Conservation (phyloP, 2,797 vertebrate species). For the Labeo calbasu region DNA sequence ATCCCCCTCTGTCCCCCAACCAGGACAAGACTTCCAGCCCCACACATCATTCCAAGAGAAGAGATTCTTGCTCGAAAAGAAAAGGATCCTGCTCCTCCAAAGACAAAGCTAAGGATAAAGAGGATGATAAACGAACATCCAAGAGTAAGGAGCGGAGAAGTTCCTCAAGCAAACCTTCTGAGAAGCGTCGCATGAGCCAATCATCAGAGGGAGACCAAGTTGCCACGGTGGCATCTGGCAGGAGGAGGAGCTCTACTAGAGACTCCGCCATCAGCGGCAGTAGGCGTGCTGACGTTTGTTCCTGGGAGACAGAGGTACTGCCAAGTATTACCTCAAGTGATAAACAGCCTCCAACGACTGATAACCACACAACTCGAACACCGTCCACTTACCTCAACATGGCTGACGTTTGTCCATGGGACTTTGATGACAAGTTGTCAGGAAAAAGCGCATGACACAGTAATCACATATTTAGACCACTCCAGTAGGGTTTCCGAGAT, state of each 20-base stretch:
- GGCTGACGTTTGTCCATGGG: conserved; percentile 82
- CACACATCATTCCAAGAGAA: conserved; percentile 82
- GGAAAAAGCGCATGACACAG: conserved; percentile 74
- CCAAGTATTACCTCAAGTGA: conserved; percentile 52
- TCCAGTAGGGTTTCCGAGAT: conserved; percentile 56
- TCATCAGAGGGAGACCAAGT: conserved; percentile 68
- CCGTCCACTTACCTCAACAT: conserved; percentile 69
- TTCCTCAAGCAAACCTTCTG: conserved; percentile 78
- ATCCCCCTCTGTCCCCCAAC: conserved; percentile 80
- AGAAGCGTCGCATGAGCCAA: conserved; percentile 77
- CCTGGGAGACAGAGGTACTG: conserved; percentile 71
- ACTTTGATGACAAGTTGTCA: conserved; percentile 79
- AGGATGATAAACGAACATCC: conserved; percentile 66
- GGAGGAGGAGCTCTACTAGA: conserved; percentile 78
- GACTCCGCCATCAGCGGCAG: conserved; percentile 73
- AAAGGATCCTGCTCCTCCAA: conserved; percentile 81
- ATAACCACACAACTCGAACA: conserved; percentile 69
- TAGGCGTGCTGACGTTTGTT: conserved; percentile 75
- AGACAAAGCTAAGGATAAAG: conserved; percentile 66
- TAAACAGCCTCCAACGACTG: conserved; percentile 52
- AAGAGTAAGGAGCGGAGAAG: conserved; percentile 75
- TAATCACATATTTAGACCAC: conserved; percentile 61
- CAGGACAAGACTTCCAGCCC: conserved; percentile 84
- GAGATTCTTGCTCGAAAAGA: conserved; percentile 79
- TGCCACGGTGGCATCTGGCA: conserved; percentile 58